Percentiles rank a stretch among this genome's conserved stretches.
These are phyloP conservation scores for Todiramphus chloris DNA, from an alignment of 2,113 vertebrate genomes.

Conservation along the genomic window DNA sequence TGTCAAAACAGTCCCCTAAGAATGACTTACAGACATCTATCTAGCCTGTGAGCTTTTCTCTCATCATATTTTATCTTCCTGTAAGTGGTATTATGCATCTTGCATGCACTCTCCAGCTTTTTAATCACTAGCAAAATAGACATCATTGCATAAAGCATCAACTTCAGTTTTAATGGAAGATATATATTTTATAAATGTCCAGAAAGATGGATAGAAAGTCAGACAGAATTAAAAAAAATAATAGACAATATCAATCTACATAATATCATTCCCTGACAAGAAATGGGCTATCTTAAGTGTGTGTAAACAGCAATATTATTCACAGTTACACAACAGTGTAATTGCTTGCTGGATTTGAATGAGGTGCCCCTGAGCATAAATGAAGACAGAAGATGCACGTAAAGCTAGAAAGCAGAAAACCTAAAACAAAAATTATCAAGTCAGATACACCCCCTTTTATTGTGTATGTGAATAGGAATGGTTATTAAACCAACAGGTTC, in stretches of 20 bases:
- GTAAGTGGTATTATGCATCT: neutral
- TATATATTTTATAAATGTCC: neutral
- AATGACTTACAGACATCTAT: neutral
- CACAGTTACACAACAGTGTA: conserved; percentile 8
- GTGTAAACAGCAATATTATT: conserved; percentile 42
- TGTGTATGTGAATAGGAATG: neutral
- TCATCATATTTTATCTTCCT: neutral
- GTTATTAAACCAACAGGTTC: neutral
- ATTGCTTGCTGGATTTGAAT: conserved; percentile 5
- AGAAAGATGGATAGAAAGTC: neutral
- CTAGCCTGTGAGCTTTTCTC: neutral
- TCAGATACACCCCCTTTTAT: neutral
- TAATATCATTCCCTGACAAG: neutral
- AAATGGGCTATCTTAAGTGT: neutral
- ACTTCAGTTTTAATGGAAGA: neutral
- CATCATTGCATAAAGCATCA: neutral
- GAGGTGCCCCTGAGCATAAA: neutral
- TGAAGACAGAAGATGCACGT: neutral
- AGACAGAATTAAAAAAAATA: neutral
- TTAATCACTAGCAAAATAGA: neutral
- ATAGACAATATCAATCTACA: neutral
- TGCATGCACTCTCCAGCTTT: neutral
- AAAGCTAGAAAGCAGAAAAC: neutral
- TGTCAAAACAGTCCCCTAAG: neutral
- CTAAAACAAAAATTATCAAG: neutral